Conservation (phyloP, 2,888 invertebrate genomes). For the Colletes collaris region DNA sequence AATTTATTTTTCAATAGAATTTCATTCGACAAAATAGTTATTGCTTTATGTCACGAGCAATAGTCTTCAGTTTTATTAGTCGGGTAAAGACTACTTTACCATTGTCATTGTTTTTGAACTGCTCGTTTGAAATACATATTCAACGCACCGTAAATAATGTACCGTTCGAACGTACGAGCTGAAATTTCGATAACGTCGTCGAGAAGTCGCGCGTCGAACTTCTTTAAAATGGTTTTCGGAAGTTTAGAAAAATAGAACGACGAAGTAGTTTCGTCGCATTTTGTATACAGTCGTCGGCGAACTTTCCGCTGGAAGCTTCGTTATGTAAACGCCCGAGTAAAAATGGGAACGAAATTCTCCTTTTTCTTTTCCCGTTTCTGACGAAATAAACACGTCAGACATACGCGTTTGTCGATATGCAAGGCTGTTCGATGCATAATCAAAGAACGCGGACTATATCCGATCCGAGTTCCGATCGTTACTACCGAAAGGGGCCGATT, state of each 20-base stretch:
- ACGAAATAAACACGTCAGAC: conserved; percentile 6
- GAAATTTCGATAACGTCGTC: background rate
- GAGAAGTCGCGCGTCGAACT: conserved; percentile 6
- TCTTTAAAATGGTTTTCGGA: conserved; percentile 16
- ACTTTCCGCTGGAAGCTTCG: conserved; percentile 18
- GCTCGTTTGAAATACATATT: background rate
- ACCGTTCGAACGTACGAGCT: background rate
- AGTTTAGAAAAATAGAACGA: conserved; percentile 27
- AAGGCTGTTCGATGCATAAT: background rate
- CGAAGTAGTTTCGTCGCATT: conserved; percentile 11
- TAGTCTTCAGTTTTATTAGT: no score
- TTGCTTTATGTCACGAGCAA: no score
- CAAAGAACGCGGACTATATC: background rate
- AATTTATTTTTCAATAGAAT: no score
- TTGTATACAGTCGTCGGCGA: conserved; percentile 13
- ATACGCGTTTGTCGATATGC: conserved; percentile 3
- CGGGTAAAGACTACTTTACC: no score
- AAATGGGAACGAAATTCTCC: conserved; percentile 1
- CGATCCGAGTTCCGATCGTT: background rate
- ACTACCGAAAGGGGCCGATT: conserved; percentile 6
- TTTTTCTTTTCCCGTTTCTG: background rate
- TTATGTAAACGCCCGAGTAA: conserved; percentile 2
- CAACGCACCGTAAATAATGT: background rate
- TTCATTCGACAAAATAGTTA: no score
- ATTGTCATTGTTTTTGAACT: no score